Conservation (phyloP, 2,113 vertebrate species). For the Ginglymostoma cirratum region DNA sequence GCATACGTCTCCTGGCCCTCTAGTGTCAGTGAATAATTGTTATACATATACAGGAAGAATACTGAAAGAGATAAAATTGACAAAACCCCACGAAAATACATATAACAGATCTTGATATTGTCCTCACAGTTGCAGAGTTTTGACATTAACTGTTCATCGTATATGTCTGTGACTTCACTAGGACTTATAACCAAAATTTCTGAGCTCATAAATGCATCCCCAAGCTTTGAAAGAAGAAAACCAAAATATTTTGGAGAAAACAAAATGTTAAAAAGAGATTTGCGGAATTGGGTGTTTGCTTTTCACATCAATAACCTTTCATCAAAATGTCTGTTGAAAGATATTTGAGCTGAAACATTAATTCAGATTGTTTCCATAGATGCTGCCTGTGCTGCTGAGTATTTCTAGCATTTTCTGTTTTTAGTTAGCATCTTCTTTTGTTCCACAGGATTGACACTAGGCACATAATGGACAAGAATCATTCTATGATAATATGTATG, state of each 20-base stretch:
- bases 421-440: neutral
- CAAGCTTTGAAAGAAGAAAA: neutral
- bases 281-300: neutral
- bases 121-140: neutral
- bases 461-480: neutral
- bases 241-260: neutral
- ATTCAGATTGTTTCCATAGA: neutral
- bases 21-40: neutral
- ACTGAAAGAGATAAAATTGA: neutral
- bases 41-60: neutral
- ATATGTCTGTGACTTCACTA: neutral
- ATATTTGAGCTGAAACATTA: neutral
- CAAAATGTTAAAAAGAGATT: neutral
- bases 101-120: neutral
- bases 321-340: neutral
- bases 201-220: neutral
- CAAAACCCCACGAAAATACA: neutral
- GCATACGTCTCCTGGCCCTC: neutral
- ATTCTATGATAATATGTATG: neutral
- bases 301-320: neutral
- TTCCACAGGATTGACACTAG: neutral
- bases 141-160: neutral
- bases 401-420: neutral
- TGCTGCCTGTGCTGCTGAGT: neutral
- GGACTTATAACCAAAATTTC: neutral